These are phyloP conservation scores for Magallana gigas DNA, from an alignment of 1,140 invertebrate genomes.

Conservation along the genomic window DNA sequence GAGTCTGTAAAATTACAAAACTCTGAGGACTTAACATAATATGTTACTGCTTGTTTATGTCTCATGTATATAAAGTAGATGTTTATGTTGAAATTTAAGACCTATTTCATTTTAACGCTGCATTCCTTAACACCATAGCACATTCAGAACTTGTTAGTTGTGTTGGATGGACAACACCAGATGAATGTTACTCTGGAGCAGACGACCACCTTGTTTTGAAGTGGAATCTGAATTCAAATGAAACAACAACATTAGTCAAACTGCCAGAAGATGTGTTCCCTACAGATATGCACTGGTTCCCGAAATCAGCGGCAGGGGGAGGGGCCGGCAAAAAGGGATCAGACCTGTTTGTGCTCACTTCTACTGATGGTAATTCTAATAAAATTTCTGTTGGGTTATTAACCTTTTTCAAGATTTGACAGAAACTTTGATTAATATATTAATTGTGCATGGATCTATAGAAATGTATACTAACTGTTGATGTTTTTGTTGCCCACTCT, in stretches of 20 bases:
- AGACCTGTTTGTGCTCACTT: constrained; percentile 92
- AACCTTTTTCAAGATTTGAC: neutral
- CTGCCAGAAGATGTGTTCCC: constrained; percentile 92
- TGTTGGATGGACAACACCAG: constrained; percentile 93
- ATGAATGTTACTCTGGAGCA: constrained; percentile 94
- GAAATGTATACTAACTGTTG: no score
- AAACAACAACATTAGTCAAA: constrained; percentile 87
- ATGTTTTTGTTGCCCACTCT: no score
- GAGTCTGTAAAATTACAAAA: no score
- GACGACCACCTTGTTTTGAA: constrained; percentile 94
- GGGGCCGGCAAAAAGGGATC: constrained; percentile 85
- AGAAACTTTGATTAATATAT: no score
- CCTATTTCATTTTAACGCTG: no score
- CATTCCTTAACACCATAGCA: constrained; percentile 68
- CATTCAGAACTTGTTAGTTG: constrained; percentile 90
- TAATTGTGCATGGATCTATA: no score
- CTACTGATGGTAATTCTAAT: constrained; percentile 87
- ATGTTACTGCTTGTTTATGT: no score
- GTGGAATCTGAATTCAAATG: constrained; percentile 90
- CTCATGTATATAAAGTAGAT: no score
- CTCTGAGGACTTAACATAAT: no score
- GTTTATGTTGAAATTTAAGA: no score
- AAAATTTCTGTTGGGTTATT: no score
- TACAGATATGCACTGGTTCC: constrained; percentile 92
- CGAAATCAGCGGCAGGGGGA: constrained; percentile 80